Evolutionary conservation across 2,888 invertebrate species (phyloP), one percentile per base, ranked within the genome.

Genomic region (Caenorhabditis japonica): DNA sequence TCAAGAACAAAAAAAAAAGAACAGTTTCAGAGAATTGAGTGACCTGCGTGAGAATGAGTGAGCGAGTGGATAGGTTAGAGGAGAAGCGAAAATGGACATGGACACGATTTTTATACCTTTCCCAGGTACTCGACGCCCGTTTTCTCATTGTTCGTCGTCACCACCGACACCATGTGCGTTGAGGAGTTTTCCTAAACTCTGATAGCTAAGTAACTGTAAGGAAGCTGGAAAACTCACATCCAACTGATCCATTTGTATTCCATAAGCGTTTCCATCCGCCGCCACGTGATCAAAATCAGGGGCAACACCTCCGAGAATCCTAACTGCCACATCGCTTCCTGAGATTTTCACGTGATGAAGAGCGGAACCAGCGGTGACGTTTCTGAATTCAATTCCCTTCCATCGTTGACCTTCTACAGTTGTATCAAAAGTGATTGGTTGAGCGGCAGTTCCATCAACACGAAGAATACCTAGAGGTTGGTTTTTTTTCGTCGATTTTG

Each of bases 241-340:
- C 44, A 59, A 36, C 17, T 53, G 30, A 17, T 33, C 33, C 15
- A 78, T 70, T 41, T 68, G 55, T 10, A 78, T 49, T 23, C 77
- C 77, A 41, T 64, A 23, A 4, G 19, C 46, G 59, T 75, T 78
- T 10, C 56, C 44, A 39, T 75, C 60, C 8, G 55, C 60, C n/a
- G 69, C 52, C 30, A 75, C 75, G 27, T 75, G 60, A 21, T 78
- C 73, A 41, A 78, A 39, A 13, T 46, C 19, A n/a, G 70, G 64
- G 12, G 70, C 30, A 3, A 19, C 13, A 36, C 73, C 77, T 12
- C 44, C 49, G 8, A 21, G 30, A 1, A 75, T 52, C 5, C 49
- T 62, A 1, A 78, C 36, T 12, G 64, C 77, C 23, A 68, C 55
- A 2, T 66, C 70, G 15, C 52, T 55, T 17, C 75, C 70, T 43